Percentiles rank a stretch among this genome's conserved stretches.
These are phyloP conservation scores for Drosophila sordidula DNA, from an alignment of 2,888 invertebrate species.

Conservation along the genomic window DNA sequence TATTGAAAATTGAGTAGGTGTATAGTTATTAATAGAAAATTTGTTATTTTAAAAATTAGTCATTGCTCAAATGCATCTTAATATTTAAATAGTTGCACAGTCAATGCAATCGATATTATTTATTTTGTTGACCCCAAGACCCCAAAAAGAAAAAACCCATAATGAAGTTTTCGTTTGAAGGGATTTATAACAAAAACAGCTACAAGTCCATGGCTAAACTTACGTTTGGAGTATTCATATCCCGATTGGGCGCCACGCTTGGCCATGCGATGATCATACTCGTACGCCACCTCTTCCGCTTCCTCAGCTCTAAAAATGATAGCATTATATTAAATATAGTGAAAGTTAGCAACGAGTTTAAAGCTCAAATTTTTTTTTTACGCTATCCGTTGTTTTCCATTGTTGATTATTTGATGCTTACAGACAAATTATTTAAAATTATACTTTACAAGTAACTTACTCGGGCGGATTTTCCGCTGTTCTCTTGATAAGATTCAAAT, in stretches of 20 bases:
- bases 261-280: slow-evolving; percentile 68
- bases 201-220: slow-evolving; percentile 41
- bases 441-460: slow-evolving; percentile 79
- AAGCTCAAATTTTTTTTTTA: slow-evolving; percentile 23
- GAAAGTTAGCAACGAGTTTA: background rate
- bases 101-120: slow-evolving; percentile 29
- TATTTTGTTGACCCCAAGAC: slow-evolving; percentile 23
- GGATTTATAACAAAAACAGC: slow-evolving; percentile 6
- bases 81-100: slow-evolving; percentile 20
- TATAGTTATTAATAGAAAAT: slow-evolving; percentile 31
- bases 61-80: slow-evolving; percentile 20
- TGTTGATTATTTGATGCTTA: slow-evolving; percentile 24
- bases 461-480: slow-evolving; percentile 77
- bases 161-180: slow-evolving; percentile 2
- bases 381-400: slow-evolving; percentile 29
- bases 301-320: slow-evolving; percentile 63
- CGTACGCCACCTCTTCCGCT: slow-evolving; percentile 66
- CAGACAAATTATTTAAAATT: slow-evolving; percentile 58
- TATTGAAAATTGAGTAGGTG: slow-evolving; percentile 21
- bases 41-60: slow-evolving; percentile 44
- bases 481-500: slow-evolving; percentile 74
- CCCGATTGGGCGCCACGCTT: slow-evolving; percentile 63
- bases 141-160: slow-evolving; percentile 20
- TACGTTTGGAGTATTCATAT: slow-evolving; percentile 76
- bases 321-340: slow-evolving; percentile 2